Evolutionary conservation across 2,113 vertebrate species (phyloP).

Genomic region (Tetrax tetrax): DNA sequence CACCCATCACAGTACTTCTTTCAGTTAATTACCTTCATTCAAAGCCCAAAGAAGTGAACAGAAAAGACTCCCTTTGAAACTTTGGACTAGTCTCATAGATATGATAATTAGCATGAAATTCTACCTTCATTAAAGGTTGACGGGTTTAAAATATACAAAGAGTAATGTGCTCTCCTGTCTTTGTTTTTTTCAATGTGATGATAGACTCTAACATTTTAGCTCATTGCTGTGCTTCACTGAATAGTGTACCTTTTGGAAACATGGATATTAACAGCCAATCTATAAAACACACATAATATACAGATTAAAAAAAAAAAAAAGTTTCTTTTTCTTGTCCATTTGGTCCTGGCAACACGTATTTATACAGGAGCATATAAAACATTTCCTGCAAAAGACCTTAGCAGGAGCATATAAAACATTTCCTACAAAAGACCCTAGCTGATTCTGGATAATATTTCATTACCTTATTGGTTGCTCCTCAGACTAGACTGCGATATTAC

Average conservation of each 20-base stretch:
- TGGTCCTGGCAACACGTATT: constrained; percentile 66
- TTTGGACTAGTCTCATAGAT: constrained; percentile 1
- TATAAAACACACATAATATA: constrained; percentile 42
- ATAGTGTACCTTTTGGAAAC: constrained; percentile 55
- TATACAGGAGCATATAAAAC: constrained; percentile 40
- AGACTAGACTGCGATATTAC: not conserved
- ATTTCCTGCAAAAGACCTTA: constrained; percentile 36
- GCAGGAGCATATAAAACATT: constrained; percentile 6
- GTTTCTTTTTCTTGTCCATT: constrained; percentile 68
- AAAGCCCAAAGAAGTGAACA: constrained; percentile 18
- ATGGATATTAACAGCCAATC: constrained; percentile 46
- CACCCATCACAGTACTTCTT: not conserved
- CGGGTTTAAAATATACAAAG: not conserved
- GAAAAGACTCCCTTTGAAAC: not conserved
- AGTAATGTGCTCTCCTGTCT: not conserved
- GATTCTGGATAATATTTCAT: constrained; percentile 3
- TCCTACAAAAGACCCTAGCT: constrained; percentile 25
- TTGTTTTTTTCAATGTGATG: not conserved
- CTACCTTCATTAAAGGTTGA: constrained; percentile 37
- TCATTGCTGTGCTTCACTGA: constrained; percentile 11
- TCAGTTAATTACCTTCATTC: constrained; percentile 39
- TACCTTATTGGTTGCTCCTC: not conserved
- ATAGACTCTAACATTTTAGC: constrained; percentile 28
- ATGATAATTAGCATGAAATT: constrained; percentile 37
- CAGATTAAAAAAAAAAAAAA: constrained; percentile 70